A percentile compares a stretch with the other conserved stretches of the same genome.
Evolutionary conservation across 2,797 vertebrate species (phyloP).

Genomic region (Benthosema pterotum): DNA sequence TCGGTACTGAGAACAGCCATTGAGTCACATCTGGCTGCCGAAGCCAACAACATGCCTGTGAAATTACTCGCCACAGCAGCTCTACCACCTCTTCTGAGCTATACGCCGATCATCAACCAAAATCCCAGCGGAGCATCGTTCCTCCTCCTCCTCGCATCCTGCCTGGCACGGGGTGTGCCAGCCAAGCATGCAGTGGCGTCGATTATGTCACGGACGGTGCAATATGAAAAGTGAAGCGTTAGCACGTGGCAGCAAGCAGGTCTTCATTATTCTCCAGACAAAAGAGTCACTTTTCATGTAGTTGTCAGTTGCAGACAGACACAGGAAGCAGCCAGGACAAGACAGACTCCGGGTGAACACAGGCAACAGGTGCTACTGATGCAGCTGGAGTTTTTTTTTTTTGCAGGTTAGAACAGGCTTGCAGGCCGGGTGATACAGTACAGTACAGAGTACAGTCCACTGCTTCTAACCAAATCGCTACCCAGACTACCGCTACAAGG

Average conservation of each 20-base stretch:
- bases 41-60: slow-evolving; percentile 22
- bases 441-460: slow-evolving; percentile 2
- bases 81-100: slow-evolving; percentile 35
- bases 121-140: slow-evolving; percentile 34
- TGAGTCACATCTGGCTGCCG: slow-evolving; percentile 22
- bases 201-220: slow-evolving; percentile 28
- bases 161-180: too few relatives aligned
- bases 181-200: slow-evolving; percentile 42
- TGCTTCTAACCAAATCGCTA: slow-evolving; percentile 29
- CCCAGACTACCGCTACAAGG: slow-evolving; percentile 13
- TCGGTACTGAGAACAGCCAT: not conserved
- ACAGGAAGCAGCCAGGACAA: slow-evolving; percentile 48
- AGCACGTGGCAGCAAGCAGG: slow-evolving; percentile 60
- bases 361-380: slow-evolving; percentile 71
- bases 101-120: slow-evolving; percentile 49
- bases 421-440: not conserved
- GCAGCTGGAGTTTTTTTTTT: slow-evolving; percentile 52
- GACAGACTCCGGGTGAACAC: slow-evolving; percentile 49
- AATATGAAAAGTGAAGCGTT: slow-evolving; percentile 37
- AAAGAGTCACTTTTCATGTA: slow-evolving; percentile 45
- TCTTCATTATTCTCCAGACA: slow-evolving; percentile 35
- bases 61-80: slow-evolving; percentile 35
- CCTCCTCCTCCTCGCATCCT: too few relatives aligned
- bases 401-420: slow-evolving; percentile 56
- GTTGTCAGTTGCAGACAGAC: slow-evolving; percentile 15